Conservation (phyloP, 2,888 invertebrate species). For the Aspidiotus rigidus region DNA sequence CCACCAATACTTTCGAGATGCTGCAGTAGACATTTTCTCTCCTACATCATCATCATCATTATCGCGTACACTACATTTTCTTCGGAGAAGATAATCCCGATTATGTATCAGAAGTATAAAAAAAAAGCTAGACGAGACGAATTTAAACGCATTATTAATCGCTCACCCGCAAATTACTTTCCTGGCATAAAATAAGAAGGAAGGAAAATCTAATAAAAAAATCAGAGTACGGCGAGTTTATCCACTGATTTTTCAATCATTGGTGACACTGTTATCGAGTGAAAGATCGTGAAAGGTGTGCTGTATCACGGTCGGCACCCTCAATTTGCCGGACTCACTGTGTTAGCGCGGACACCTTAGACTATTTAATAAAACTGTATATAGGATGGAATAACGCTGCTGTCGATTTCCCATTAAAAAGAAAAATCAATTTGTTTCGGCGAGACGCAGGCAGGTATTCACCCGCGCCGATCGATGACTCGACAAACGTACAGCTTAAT, state of each 20-base stretch:
- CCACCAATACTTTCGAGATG: not conserved
- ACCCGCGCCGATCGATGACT: not conserved
- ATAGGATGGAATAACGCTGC: not conserved
- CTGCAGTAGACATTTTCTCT: not conserved
- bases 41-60: conserved; percentile 1
- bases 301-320: not conserved
- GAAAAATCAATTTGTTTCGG: not conserved
- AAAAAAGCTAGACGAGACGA: no score
- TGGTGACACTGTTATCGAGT: not conserved
- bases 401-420: not conserved
- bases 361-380: not conserved
- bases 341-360: not conserved
- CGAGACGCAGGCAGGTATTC: not conserved
- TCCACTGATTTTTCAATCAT: not conserved
- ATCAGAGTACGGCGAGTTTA: not conserved
- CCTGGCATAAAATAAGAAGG: not conserved
- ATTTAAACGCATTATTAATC: conserved; percentile 1
- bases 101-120: not conserved
- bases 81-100: not conserved
- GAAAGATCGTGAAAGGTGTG: conserved; percentile 2
- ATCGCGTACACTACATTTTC: not conserved
- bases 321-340: not conserved
- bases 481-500: no score
- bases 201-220: not conserved
- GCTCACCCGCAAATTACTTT: conserved; percentile 1